Evolutionary conservation across 2,888 invertebrate genomes (phyloP).

Genomic region (Sphaerophoria rueppellii): DNA sequence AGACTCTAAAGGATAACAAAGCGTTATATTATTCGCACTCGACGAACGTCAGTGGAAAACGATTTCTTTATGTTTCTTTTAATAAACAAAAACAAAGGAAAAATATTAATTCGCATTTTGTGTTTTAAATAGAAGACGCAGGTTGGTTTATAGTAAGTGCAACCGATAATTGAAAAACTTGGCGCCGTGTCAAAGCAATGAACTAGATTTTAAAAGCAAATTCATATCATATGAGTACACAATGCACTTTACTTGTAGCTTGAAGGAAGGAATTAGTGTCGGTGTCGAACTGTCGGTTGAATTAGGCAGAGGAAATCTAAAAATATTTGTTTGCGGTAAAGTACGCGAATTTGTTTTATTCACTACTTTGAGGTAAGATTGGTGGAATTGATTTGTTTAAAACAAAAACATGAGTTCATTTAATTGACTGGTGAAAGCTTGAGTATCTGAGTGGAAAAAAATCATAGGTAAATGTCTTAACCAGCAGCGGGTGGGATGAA

Average conservation of each 20-base stretch:
- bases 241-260: conserved; percentile 49
- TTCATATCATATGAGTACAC: conserved; percentile 34
- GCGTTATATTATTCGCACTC: neutral
- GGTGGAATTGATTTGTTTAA: too few relatives aligned
- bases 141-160: conserved; percentile 10
- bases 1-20: neutral
- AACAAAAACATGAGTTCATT: too few relatives aligned
- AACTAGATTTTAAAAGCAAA: conserved; percentile 62
- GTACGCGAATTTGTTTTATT: neutral
- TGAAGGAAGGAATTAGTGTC: conserved; percentile 11
- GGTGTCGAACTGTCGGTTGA: conserved; percentile 19
- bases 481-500: too few relatives aligned
- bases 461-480: too few relatives aligned
- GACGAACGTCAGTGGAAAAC: neutral
- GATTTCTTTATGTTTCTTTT: conserved; percentile 15
- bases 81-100: conserved; percentile 21
- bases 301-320: conserved; percentile 3
- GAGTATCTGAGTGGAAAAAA: too few relatives aligned
- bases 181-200: conserved; percentile 64
- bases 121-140: neutral
- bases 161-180: conserved; percentile 43
- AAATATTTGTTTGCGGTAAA: conserved; percentile 21
- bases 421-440: too few relatives aligned
- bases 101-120: conserved; percentile 33
- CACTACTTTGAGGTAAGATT: neutral